Evolutionary conservation across 2,113 vertebrate genomes (phyloP), one percentile per base, ranked within the genome.

Genomic region (Lasiurus cinereus): DNA sequence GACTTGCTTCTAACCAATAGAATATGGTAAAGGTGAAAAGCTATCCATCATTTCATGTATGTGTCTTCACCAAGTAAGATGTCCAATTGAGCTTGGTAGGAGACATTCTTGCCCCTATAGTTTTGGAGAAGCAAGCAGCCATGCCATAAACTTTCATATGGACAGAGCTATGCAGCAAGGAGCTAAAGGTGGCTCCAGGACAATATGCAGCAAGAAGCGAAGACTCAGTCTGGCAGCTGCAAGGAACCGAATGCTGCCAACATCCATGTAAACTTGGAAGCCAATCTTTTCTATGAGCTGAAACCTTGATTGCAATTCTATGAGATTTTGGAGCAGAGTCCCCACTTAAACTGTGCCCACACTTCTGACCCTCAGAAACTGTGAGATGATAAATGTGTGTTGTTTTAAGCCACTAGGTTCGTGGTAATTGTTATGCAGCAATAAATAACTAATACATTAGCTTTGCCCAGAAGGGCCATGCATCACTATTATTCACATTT

Each of bases 401-500:
- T 93, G 50, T 80, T 70, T 94, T 69, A 70, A 87, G 66, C 27
- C 8, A 43, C 10, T 31, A 64, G 14, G 8, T 89, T 69, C 85
- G 29, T 69, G 46, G 11, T 46, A 66, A 52, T 62, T 69, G 59
- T 77, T 90, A 72, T 29, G 27, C 24, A 83, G 33, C 11, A 46
- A 86, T 59, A 87, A 59, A 39, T 52, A 90, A 80, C 29, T 72
- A 67, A 87, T 70, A 6, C 15, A 86, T 21, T 29, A 27, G 6
- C 54, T 95, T 82, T 31, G 7, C 2, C 12, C 56, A 69, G 52
- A 48, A 74, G 27, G 64, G 62, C 19, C 72, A 78, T 66, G 43
- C 29, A 84, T 76, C 48, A 62, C 15, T 69, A 15, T 66, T 66
- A 90, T 64, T 90, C 54, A 95, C 24, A 67, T 59, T 66, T 80